Conservation (phyloP, 30 jellyfish, hydroid and myxozoan species). For the Hydractinia symbiolongicarpus region DNA sequence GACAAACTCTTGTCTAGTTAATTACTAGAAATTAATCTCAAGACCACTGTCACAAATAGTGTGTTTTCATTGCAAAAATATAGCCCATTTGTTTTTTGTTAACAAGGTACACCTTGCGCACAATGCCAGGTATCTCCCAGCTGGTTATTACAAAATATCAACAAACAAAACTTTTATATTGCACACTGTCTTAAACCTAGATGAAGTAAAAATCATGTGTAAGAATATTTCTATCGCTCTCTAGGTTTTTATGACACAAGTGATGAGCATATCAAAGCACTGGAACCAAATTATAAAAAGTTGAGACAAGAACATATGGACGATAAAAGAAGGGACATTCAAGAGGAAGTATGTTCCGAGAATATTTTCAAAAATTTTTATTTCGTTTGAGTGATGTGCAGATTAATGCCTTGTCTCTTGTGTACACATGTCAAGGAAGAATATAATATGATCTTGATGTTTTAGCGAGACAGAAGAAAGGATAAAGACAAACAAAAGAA, state of each 20-base stretch:
- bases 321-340: slow-evolving; percentile 81
- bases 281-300: slow-evolving; percentile 76
- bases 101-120: no score
- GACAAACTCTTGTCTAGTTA: no score
- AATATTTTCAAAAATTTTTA: no score
- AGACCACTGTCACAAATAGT: no score
- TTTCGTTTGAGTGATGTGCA: no score
- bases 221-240: not conserved
- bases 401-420: no score
- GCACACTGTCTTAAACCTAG: not conserved
- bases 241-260: slow-evolving; percentile 94
- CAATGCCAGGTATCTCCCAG: no score
- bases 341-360: slow-evolving; percentile 58
- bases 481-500: slow-evolving; percentile 83
- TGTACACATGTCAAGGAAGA: no score
- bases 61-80: no score
- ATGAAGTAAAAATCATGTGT: not conserved
- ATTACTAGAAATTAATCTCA: no score
- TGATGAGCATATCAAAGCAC: slow-evolving; percentile 62
- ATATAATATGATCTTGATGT: no score
- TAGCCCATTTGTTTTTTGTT: no score
- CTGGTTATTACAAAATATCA: not conserved
- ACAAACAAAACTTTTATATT: not conserved
- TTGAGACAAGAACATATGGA: slow-evolving; percentile 91
- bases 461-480: slow-evolving; percentile 81